A percentile compares a stretch with the other conserved stretches of the same genome.
Evolutionary conservation across 2,113 vertebrate genomes (phyloP).

Genomic region (Corythornis vintsioides): DNA sequence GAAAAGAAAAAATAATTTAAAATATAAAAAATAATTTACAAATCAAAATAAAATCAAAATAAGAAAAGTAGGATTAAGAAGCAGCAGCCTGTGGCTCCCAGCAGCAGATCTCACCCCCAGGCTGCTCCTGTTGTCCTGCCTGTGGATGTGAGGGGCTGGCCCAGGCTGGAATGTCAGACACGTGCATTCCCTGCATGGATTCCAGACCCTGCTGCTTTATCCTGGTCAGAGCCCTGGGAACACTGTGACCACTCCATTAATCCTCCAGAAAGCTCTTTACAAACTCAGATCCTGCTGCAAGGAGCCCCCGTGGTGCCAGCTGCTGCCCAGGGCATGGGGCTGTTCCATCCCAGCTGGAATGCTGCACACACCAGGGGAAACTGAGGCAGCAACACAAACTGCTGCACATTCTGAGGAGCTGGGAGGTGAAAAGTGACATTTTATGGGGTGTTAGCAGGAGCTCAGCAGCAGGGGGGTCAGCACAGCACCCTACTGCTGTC

Average conservation of each 20-base stretch:
- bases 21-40: no score
- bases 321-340: rapidly evolving
- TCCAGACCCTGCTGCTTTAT: background rate
- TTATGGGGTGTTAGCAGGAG: background rate
- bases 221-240: background rate
- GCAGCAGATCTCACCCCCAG: no score
- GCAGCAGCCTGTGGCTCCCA: no score
- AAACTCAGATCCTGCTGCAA: background rate
- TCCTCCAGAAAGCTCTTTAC: background rate
- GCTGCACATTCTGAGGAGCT: background rate
- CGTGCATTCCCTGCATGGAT: background rate
- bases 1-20: no score
- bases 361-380: rapidly evolving
- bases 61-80: no score
- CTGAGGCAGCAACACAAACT: background rate
- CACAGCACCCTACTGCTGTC: background rate
- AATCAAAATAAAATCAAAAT: no score
- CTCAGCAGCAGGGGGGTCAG: no score
- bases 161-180: background rate
- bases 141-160: no score
- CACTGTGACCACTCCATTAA: background rate
- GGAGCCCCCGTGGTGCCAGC: no score
- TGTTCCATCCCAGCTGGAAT: background rate
- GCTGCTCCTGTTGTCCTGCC: no score
- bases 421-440: background rate